Conservation (phyloP, 2,888 invertebrate species). For the Enchytraeus crypticus region DNA sequence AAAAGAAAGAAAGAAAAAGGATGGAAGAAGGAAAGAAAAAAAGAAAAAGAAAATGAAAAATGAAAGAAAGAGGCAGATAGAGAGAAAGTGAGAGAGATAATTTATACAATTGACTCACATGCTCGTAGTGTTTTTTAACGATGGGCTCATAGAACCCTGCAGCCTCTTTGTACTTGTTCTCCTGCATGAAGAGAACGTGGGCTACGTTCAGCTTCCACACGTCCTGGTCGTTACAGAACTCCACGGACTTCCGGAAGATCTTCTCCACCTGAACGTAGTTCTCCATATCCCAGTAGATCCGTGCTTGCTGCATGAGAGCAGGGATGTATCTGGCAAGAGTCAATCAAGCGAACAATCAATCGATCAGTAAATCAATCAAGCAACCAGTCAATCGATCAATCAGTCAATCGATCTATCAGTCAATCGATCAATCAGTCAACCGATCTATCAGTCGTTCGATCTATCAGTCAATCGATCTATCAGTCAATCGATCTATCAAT, state of each 20-base stretch:
- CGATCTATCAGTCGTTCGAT: no score
- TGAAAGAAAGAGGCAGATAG: background rate
- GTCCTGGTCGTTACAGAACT: constrained; percentile 95
- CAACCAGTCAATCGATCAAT: no score
- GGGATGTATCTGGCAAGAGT: constrained; percentile 68
- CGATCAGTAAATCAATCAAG: no score
- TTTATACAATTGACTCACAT: constrained; percentile 30
- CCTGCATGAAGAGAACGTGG: constrained; percentile 98
- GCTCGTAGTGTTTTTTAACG: constrained; percentile 85
- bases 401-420: no score
- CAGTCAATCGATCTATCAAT: no score
- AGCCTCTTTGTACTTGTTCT: constrained; percentile 94
- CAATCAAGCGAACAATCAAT: no score
- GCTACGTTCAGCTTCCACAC: constrained; percentile 96
- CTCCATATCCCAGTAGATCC: constrained; percentile 94
- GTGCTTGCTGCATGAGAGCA: constrained; percentile 97
- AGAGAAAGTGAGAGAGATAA: background rate
- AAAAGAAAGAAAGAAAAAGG: no score
- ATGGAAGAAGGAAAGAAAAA: no score
- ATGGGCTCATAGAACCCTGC: constrained; percentile 96
- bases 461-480: no score
- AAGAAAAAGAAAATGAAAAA: background rate
- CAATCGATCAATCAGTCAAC: no score
- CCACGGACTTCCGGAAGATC: constrained; percentile 89
- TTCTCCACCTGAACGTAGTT: constrained; percentile 93